Evolutionary conservation across 2,113 vertebrate genomes (phyloP), one percentile per base, ranked within the genome.

Genomic region (Oreochromis aureus): DNA sequence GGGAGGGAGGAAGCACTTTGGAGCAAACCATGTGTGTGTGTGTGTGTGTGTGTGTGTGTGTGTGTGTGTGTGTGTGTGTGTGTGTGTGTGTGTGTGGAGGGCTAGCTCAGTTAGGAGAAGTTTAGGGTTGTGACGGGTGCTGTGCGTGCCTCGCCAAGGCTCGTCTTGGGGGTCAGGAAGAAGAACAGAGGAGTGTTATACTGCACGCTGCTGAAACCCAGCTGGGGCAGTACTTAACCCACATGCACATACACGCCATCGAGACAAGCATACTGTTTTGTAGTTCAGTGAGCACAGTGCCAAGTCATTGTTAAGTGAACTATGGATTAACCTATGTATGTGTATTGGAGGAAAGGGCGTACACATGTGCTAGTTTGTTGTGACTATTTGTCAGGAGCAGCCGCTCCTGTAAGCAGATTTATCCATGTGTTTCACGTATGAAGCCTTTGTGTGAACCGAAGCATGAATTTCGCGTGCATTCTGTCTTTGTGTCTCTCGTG

Each of bases 201-300:
- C 94, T 95, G 91, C 90, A 88, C 95, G 94, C 95, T 92, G 69
- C 91, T 96, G 91, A 87, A 96, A 92, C 93, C 96, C 97, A 97
- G 96, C 97, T 97, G 96, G 95, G 95, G 83, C 87, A 95, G 95
- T 95, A 94, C 95, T 94, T 88, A 97, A 86, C 53, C 16, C 88
- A 19, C 82, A 54, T 82, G 22, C 80, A 85, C 81, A 86, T 55
- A 71, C 48, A 41, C 81, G 41, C 41, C 63, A 83, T 69, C 55
- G 63, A 80, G 11, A 76, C 66, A 79, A 12, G 39, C 58, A 80
- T 11, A 46, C 19, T 63, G 79, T 81, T 86, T 86, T 84, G 41
- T 94, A 91, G 79, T 95, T 97, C 95, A 97, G 90, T 95, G 96
- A 97, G 90, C 91, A 97, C 96, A 97, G 91, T 94, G 96, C 93